phyloP scores from a whole-genome alignment of 2,113 vertebrate genomes.

The Sinosuthora webbiana region DNA sequence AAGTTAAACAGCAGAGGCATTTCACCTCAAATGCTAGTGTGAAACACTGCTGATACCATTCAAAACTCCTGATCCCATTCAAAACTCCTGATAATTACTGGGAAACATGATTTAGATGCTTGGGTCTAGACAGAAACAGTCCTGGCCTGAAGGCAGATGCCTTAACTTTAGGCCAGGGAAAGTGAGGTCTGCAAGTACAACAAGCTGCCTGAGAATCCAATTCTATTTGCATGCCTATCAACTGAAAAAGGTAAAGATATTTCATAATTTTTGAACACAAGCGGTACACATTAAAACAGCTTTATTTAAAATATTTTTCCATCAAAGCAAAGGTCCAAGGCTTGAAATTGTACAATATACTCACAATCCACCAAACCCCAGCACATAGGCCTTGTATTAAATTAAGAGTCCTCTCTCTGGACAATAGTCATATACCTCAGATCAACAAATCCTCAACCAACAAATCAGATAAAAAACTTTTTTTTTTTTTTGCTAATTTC shows the following conservation, averaged over 20 bases:
- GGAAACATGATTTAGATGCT: background rate
- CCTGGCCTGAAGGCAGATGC: background rate
- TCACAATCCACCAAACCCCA: background rate
- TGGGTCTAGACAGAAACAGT: background rate
- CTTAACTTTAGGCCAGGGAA: background rate
- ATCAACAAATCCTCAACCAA: background rate
- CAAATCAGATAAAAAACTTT: too few species aligned
- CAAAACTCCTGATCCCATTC: background rate
- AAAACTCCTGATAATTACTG: background rate
- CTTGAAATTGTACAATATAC: background rate
- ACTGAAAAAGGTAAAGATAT: background rate
- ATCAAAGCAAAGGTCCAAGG: background rate
- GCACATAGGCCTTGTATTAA: background rate
- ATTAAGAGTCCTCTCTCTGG: background rate
- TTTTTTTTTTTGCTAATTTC: background rate
- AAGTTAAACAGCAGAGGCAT: background rate
- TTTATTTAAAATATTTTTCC: background rate
- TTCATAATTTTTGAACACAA: background rate
- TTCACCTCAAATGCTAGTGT: background rate
- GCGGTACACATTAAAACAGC: background rate
- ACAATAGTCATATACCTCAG: background rate
- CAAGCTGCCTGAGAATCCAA: background rate
- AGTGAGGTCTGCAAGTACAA: background rate
- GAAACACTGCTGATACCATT: background rate
- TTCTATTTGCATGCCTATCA: background rate